Conservation (phyloP, 1,140 invertebrate species). For the Potamilus streckersoni region DNA sequence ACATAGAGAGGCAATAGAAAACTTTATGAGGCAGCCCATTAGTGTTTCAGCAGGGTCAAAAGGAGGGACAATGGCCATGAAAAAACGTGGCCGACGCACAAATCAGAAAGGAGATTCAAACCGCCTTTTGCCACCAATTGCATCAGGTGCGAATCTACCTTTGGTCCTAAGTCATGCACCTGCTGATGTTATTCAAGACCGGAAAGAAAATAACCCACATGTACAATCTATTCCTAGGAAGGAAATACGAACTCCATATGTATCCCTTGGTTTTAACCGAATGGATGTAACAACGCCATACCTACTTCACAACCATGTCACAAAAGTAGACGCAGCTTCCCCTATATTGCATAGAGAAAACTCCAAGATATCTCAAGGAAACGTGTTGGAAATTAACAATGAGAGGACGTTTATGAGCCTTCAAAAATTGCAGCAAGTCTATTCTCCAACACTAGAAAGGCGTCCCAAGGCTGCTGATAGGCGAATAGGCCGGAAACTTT, state of each 20-base stretch:
- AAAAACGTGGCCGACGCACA: constrained; percentile 27
- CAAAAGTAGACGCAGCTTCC: constrained; percentile 23
- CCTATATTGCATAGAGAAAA: constrained; percentile 16
- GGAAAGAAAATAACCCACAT: constrained; percentile 11
- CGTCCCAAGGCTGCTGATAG: constrained; percentile 29
- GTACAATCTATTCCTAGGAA: constrained; percentile 20
- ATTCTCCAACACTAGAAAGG: constrained; percentile 36
- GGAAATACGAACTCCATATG: constrained; percentile 37
- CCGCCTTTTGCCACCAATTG: constrained; percentile 38
- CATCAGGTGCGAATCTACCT: constrained; percentile 14
- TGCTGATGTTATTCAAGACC: constrained; percentile 1
- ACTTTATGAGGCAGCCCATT: constrained; percentile 30
- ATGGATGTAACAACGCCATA: constrained; percentile 42
- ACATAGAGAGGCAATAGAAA: constrained; percentile 23
- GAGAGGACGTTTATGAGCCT: constrained; percentile 33
- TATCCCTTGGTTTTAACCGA: constrained; percentile 31
- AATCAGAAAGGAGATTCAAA: constrained; percentile 14
- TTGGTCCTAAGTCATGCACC: not conserved
- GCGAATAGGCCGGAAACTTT: constrained; percentile 25
- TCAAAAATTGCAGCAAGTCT: constrained; percentile 29
- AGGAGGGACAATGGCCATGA: constrained; percentile 41
- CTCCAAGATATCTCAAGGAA: constrained; percentile 30
- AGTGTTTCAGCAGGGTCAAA: constrained; percentile 34
- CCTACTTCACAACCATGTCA: constrained; percentile 34
- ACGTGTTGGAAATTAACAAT: constrained; percentile 39